Base-by-base conservation (phyloP, 2,888 invertebrate species). In the Aproaerema taeniolella region DNA sequence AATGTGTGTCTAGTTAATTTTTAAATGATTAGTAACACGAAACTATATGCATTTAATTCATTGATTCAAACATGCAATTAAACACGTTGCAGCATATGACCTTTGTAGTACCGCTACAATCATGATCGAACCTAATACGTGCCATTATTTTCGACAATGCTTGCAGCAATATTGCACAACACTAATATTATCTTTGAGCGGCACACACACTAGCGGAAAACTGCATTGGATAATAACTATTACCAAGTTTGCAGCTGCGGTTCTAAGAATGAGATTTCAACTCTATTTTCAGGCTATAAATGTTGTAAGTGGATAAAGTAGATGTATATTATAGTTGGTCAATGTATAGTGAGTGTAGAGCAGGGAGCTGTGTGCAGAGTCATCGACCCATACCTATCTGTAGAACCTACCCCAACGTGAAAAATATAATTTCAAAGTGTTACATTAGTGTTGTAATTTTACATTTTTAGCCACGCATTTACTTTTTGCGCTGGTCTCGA, bases 361-460 rank as follows among this genome's bases (percentile, higher is more conserved):
- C n/a, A n/a, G n/a, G n/a, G 56, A 60, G 57, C 50, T 53, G 60
- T 59, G 61, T 49, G 58, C 58, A 52, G 51, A 76, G 83, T 80
- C 82, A 70, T 67, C 71, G 82, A 82, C 79, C 81, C 68, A 71
- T 68, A 67, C 70, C 73, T 64, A 39, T 31, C 34, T 47, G 50
- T 48, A 53, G 64, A 77, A 77, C 83, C 83, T 83, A 82, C 76
- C 82, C 77, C 82, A 82, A 82, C 65, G 58, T 62, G 71, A 77
- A 79, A 78, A 78, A 72, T 77, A 56, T 59, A 54, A 49, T 59
- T 58, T 54, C 55, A 49, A 52, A 58, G 51, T 35, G 16, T 25
- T 52, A 47, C 48, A 46, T 53, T 52, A 48, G 49, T 56, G 55
- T 56, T 58, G 62, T 57, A 59, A 63, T 53, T 47, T 56, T 58